Percentiles rank a stretch among this genome's conserved stretches.
phyloP scores from a whole-genome alignment of 1,140 invertebrate genomes.

The Whitmania pigra region DNA sequence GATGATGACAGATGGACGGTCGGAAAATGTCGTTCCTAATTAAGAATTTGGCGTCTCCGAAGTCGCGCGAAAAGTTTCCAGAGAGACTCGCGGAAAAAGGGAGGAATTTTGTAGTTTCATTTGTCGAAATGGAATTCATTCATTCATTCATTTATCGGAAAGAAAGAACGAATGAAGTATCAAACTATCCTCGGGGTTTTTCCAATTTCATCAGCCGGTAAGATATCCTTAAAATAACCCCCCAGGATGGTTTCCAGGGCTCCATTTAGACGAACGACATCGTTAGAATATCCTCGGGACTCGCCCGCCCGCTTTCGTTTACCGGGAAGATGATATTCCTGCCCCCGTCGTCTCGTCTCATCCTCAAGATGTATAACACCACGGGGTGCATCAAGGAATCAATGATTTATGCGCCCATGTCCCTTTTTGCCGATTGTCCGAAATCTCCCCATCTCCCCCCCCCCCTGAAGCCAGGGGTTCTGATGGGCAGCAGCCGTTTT shows the following conservation, averaged over 20 bases:
- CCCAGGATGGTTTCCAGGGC: conserved; percentile 56
- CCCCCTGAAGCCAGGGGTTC: too few species aligned
- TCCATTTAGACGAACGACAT: conserved; percentile 70
- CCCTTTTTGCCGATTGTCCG: too few species aligned
- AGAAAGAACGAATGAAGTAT: too few species aligned
- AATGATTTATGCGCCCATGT: too few species aligned
- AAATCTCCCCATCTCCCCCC: too few species aligned
- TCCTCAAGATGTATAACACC: too few species aligned
- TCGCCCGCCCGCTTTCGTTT: too few species aligned
- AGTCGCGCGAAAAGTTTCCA: conserved; percentile 56
- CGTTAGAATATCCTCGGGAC: conserved; percentile 64
- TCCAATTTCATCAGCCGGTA: not conserved
- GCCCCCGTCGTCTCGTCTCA: too few species aligned
- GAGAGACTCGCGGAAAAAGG: conserved; percentile 83
- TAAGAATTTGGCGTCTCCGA: not conserved
- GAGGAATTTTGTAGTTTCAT: conserved; percentile 86
- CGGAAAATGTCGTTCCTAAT: not conserved
- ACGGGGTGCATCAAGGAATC: too few species aligned
- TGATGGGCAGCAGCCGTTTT: too few species aligned
- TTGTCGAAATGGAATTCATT: conserved; percentile 57
- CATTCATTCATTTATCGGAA: not conserved
- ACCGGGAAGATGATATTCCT: too few species aligned
- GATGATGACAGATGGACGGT: conserved; percentile 2
- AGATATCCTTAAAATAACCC: not conserved
- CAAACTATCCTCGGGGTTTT: too few species aligned